Conservation (phyloP, 2,888 invertebrate species). For the Rhopalosiphum nymphaeae region DNA sequence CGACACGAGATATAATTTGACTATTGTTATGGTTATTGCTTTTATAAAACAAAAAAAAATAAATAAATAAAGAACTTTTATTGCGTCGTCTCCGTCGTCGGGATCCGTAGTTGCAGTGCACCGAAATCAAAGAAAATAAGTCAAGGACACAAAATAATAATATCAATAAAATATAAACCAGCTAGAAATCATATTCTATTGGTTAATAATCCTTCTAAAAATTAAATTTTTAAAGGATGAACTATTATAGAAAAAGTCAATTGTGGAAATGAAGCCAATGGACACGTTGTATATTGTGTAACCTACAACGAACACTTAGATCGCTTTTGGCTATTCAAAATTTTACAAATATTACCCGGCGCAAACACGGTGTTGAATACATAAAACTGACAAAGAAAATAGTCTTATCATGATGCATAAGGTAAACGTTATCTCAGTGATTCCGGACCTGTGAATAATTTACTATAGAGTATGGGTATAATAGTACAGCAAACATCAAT, state of each 20-base stretch:
- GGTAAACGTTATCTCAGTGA: background rate
- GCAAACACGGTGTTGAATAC: background rate
- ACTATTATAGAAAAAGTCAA: background rate
- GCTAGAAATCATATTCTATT: background rate
- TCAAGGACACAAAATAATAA: background rate
- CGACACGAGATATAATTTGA: background rate
- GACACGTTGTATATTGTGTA: background rate
- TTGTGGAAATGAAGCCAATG: background rate
- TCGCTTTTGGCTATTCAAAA: background rate
- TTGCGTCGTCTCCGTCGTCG: background rate
- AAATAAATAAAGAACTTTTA: background rate
- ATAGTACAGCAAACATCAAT: background rate
- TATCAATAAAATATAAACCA: background rate
- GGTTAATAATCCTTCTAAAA: background rate
- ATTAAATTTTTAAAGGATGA: background rate
- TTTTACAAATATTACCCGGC: background rate
- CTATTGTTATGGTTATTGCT: slow-evolving; percentile 17
- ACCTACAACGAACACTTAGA: background rate
- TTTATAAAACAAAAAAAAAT: background rate
- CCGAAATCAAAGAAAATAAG: background rate
- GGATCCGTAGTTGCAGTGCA: background rate
- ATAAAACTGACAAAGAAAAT: background rate
- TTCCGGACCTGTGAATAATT: background rate
- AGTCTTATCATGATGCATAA: background rate
- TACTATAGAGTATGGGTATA: background rate